A percentile compares a stretch with the other conserved stretches of the same genome.
phyloP scores from a whole-genome alignment of 2,797 vertebrate species.

The Macropodus opercularis region DNA sequence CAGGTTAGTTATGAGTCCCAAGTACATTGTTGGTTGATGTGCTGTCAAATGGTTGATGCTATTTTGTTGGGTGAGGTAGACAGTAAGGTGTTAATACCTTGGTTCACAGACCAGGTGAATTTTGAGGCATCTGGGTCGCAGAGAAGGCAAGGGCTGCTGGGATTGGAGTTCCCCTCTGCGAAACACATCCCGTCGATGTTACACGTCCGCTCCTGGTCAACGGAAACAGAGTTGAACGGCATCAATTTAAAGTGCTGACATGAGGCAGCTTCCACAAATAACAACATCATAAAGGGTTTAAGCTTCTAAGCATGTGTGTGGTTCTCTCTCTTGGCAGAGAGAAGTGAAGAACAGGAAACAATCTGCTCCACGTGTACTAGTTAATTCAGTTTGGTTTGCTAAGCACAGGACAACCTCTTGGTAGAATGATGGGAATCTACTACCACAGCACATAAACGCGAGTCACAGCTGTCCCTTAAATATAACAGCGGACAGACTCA shows the following conservation, averaged over 20 bases:
- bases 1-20: no score
- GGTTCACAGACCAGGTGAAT: conserved; percentile 86
- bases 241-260: conserved; percentile 6
- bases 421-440: no score
- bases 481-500: background rate
- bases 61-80: no score
- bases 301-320: background rate
- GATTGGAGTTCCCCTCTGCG: conserved; percentile 78
- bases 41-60: no score
- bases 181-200: conserved; percentile 89
- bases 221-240: conserved; percentile 1
- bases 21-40: no score
- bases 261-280: background rate
- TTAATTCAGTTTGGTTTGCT: conserved; percentile 42
- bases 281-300: conserved; percentile 1
- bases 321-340: background rate
- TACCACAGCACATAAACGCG: conserved; percentile 18
- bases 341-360: conserved; percentile 35
- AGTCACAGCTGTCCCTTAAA: conserved; percentile 26
- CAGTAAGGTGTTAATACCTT: conserved; percentile 72
- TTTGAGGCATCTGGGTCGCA: conserved; percentile 81
- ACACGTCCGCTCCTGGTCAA: conserved; percentile 82
- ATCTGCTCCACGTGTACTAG: conserved; percentile 10
- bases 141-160: conserved; percentile 84
- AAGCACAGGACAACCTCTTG: background rate